These are phyloP conservation scores for Pseudomyrmex flavicornis DNA, from an alignment of 1,140 invertebrate species.

Conservation along the genomic window DNA sequence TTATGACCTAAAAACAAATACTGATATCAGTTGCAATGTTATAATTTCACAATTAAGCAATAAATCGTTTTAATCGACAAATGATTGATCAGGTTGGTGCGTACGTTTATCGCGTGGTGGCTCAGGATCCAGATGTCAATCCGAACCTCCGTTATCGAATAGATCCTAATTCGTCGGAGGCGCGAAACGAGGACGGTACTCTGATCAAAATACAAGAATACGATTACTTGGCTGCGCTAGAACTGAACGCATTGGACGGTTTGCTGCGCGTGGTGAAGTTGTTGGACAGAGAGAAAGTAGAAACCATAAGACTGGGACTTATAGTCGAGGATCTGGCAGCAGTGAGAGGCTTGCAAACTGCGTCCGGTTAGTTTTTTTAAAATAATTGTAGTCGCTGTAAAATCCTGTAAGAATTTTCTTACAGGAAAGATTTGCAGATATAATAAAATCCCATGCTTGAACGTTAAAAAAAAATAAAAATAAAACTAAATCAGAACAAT, in stretches of 20 bases:
- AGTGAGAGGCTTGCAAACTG: conserved; percentile 90
- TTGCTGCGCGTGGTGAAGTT: conserved; percentile 88
- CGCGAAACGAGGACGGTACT: conserved; percentile 92
- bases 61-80: not conserved
- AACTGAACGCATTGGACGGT: conserved; percentile 91
- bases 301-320: conserved; percentile 91
- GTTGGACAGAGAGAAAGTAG: conserved; percentile 94
- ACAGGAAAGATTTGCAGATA: not conserved
- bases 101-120: conserved; percentile 89
- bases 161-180: conserved; percentile 89
- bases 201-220: conserved; percentile 90
- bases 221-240: conserved; percentile 89
- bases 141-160: conserved; percentile 91
- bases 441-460: too few species aligned
- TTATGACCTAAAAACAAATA: not conserved
- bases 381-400: not conserved
- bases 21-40: too few species aligned
- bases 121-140: conserved; percentile 91
- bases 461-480: not conserved
- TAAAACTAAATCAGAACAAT: too few species aligned
- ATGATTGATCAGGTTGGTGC: conserved; percentile 87
- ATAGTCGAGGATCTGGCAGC: conserved; percentile 94
- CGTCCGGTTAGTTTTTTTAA: conserved; percentile 86
- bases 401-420: not conserved
- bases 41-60: too few species aligned